phyloP scores from a whole-genome alignment of 2,888 invertebrate species.

The Dasysyrphus tricinctus region DNA sequence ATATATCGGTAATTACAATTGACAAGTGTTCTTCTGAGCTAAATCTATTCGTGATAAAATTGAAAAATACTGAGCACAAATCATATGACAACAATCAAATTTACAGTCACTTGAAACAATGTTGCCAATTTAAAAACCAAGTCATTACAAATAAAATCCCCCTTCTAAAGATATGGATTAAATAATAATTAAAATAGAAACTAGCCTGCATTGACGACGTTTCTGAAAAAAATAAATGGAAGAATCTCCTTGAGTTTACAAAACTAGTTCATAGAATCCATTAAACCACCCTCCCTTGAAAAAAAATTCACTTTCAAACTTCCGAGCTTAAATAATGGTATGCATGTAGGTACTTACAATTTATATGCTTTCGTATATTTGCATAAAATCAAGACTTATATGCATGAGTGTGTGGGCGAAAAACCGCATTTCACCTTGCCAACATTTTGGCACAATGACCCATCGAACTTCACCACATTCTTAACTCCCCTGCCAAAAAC shows the following conservation, averaged over 20 bases:
- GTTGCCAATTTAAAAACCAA: too few relatives aligned
- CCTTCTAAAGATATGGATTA: too few relatives aligned
- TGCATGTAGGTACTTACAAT: background rate
- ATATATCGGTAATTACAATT: too few relatives aligned
- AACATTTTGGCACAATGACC: constrained; percentile 29
- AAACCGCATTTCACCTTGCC: constrained; percentile 5
- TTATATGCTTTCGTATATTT: background rate
- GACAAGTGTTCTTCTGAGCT: too few relatives aligned
- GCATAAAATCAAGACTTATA: background rate
- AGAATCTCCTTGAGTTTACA: background rate
- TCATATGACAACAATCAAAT: too few relatives aligned
- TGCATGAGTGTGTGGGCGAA: background rate
- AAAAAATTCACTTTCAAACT: constrained; percentile 20
- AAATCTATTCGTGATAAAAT: too few relatives aligned
- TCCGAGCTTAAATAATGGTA: background rate
- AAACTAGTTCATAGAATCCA: background rate
- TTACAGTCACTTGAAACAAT: too few relatives aligned
- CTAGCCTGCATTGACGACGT: too few relatives aligned
- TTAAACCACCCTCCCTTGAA: background rate
- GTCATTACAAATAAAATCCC: too few relatives aligned
- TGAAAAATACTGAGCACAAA: too few relatives aligned
- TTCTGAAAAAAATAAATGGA: too few relatives aligned
- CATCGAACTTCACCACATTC: constrained; percentile 19
- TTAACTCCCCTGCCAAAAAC: constrained; percentile 13
- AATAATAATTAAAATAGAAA: too few relatives aligned